phyloP scores from a whole-genome alignment of 2,888 invertebrate species.

The Agriopis aurantiaria region DNA sequence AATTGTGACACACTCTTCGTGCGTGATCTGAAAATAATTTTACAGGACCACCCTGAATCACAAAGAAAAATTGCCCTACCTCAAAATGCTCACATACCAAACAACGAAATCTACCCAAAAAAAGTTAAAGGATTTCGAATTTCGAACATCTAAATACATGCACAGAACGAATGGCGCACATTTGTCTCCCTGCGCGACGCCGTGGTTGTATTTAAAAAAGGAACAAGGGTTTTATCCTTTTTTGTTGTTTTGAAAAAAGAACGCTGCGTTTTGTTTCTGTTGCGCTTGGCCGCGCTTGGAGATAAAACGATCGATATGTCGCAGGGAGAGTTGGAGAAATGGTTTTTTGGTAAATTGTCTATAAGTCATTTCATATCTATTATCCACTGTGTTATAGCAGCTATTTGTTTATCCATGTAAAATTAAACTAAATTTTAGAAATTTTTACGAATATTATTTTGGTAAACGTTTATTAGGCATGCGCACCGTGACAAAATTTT shows the following conservation, averaged over 20 bases:
- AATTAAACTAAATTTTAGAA: no score
- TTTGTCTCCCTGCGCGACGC: slow-evolving; percentile 70
- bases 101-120: slow-evolving; percentile 30
- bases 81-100: slow-evolving; percentile 14
- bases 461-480: no score
- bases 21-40: background rate
- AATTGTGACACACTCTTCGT: no score
- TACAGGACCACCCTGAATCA: background rate
- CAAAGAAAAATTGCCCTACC: background rate
- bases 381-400: no score
- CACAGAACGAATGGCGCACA: slow-evolving; percentile 62
- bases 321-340: slow-evolving; percentile 41
- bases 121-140: slow-evolving; percentile 47
- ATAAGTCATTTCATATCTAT: no score
- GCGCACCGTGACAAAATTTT: no score
- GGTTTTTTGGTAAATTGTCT: slow-evolving; percentile 22
- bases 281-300: slow-evolving; percentile 61
- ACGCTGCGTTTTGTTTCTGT: slow-evolving; percentile 65
- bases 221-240: slow-evolving; percentile 49
- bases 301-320: slow-evolving; percentile 37
- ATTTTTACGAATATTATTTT: no score
- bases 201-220: slow-evolving; percentile 57
- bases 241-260: slow-evolving; percentile 58
- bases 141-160: slow-evolving; percentile 65
- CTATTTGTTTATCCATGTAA: no score